A percentile compares a stretch with the other conserved stretches of the same genome.
phyloP scores from a whole-genome alignment of 2,888 invertebrate genomes.

The Machimus rusticus region DNA sequence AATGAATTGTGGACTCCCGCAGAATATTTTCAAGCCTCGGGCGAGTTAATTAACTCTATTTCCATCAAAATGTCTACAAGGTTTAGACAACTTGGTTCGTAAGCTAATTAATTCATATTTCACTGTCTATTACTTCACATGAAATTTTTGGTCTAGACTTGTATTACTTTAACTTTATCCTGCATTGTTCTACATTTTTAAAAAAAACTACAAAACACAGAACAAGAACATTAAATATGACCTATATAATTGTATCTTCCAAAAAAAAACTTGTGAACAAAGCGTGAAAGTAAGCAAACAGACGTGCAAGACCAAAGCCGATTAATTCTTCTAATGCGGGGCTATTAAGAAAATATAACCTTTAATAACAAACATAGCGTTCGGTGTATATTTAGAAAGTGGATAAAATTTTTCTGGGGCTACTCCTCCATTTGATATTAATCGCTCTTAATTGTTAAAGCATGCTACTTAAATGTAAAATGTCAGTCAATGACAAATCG shows the following conservation, averaged over 20 bases:
- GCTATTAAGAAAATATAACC: not conserved
- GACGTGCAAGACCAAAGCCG: not conserved
- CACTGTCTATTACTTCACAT: not conserved
- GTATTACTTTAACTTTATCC: not conserved
- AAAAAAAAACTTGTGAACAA: not conserved
- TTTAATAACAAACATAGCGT: not conserved
- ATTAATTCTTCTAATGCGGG: not conserved
- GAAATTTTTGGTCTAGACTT: not conserved
- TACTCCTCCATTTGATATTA: not conserved
- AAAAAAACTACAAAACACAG: not conserved
- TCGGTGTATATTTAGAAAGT: not conserved
- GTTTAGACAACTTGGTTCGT: not conserved
- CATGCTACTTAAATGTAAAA: not conserved
- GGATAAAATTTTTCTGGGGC: not conserved
- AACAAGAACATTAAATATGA: not conserved
- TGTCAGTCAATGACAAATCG: not conserved
- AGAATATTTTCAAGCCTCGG: not conserved
- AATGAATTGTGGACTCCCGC: not conserved
- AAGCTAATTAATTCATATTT: not conserved
- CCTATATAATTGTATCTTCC: not conserved
- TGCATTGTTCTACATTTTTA: not conserved
- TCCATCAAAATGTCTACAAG: not conserved
- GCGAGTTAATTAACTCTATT: not conserved
- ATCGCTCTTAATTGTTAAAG: not conserved
- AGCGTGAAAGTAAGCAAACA: not conserved